Percentiles rank a stretch among this genome's conserved stretches.
phyloP scores from a whole-genome alignment of 1,140 invertebrate genomes.

The Leguminivora glycinivorella region DNA sequence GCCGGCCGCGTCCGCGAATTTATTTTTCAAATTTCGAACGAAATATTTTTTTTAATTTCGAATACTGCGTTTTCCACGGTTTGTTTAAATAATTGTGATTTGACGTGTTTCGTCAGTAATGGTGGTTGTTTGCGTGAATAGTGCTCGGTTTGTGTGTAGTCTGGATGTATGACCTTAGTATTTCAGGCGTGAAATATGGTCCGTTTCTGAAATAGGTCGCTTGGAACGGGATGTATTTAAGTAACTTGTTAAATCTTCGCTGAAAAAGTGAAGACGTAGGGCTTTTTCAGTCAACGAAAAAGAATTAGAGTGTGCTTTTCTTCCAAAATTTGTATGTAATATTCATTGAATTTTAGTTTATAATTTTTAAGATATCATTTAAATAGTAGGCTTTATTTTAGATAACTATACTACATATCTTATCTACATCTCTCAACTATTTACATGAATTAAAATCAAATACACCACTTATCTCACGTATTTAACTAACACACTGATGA shows the following conservation, averaged over 20 bases:
- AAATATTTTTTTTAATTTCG: not conserved
- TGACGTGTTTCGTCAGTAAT: not conserved
- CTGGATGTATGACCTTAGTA: conserved; percentile 21
- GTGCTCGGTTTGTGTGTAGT: not conserved
- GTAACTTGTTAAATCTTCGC: not conserved
- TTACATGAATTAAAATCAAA: not conserved
- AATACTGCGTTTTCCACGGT: conserved; percentile 10
- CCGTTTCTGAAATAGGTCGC: conserved; percentile 13
- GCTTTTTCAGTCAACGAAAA: not conserved
- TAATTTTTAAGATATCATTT: no score
- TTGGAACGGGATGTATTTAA: not conserved
- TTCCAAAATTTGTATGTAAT: no score
- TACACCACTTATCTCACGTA: not conserved
- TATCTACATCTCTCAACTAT: not conserved
- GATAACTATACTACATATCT: not conserved
- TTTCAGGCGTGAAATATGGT: conserved; percentile 10
- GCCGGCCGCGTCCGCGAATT: conserved; percentile 43
- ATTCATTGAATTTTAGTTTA: no score
- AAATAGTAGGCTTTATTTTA: not conserved
- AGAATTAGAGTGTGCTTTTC: not conserved
- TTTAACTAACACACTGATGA: not conserved
- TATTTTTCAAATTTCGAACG: conserved; percentile 24
- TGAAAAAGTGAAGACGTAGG: not conserved
- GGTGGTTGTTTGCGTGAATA: conserved; percentile 12
- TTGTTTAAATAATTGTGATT: conserved; percentile 17